These are phyloP conservation scores for Neomorphus geoffroyi DNA, from an alignment of 2,797 vertebrate species.

Conservation along the genomic window DNA sequence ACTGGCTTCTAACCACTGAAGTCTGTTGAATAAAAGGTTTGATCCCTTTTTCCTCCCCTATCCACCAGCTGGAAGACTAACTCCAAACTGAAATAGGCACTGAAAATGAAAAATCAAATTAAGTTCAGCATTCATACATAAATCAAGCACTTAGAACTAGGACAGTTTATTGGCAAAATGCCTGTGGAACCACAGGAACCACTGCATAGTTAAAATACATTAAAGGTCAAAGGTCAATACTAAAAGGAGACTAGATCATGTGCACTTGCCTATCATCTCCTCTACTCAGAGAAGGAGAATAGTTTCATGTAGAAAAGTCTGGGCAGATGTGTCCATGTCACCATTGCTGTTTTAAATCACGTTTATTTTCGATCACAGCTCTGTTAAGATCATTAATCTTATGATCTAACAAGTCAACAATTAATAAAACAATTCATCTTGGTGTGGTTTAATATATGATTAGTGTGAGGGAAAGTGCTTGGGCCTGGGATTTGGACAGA, in stretches of 20 bases:
- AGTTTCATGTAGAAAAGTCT: neutral
- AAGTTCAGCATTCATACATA: constrained; percentile 13
- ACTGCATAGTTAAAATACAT: constrained; percentile 5
- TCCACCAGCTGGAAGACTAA: neutral
- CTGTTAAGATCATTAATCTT: neutral
- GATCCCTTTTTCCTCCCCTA: neutral
- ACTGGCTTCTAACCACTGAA: neutral
- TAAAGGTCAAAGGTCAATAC: neutral
- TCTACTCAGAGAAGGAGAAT: neutral
- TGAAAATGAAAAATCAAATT: constrained; percentile 6
- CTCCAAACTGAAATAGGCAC: neutral
- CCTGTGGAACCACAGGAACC: neutral
- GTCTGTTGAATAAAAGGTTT: neutral
- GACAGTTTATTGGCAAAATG: neutral
- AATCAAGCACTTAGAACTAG: neutral
- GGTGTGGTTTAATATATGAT: neutral
- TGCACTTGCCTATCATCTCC: neutral
- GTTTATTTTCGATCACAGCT: neutral
- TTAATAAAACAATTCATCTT: neutral
- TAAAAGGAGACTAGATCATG: neutral
- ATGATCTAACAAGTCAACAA: neutral
- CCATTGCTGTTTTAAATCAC: neutral
- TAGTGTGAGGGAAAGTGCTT: neutral
- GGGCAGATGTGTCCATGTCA: neutral
- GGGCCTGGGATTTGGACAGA: neutral